Conservation (phyloP, 2,888 invertebrate species). For the Cephus pulcher region DNA sequence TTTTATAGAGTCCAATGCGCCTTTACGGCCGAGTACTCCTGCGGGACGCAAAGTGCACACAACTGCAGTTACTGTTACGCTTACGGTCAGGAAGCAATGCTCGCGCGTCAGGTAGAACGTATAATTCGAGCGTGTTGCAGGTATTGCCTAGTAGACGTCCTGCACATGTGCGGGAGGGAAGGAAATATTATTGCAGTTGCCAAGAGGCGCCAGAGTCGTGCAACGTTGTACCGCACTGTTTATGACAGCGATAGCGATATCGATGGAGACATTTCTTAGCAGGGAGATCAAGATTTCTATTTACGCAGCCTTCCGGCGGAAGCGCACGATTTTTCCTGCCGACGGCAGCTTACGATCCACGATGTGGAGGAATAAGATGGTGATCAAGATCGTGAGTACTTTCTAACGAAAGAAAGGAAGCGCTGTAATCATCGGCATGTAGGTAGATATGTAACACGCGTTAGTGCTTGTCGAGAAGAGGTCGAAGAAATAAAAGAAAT, state of each 20-base stretch:
- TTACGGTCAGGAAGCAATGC: slow-evolving; percentile 4
- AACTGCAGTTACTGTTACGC: neutral
- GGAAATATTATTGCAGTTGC: slow-evolving; percentile 2
- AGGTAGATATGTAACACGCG: neutral
- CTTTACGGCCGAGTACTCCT: neutral
- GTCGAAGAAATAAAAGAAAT: neutral
- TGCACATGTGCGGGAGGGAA: slow-evolving; percentile 6
- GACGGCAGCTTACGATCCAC: neutral
- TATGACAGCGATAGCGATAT: neutral
- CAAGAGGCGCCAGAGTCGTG: neutral
- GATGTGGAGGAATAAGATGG: neutral
- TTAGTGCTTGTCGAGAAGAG: neutral
- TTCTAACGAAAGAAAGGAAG: neutral
- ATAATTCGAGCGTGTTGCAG: slow-evolving; percentile 4
- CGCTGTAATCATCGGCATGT: neutral
- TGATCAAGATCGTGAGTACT: neutral
- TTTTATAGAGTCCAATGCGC: slow-evolving; percentile 2
- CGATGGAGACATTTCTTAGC: neutral
- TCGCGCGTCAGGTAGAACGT: slow-evolving; percentile 10
- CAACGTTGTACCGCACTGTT: neutral
- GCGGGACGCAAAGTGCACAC: neutral
- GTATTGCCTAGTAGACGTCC: neutral
- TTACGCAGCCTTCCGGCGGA: neutral
- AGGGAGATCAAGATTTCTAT: neutral
- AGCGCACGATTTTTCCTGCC: neutral